A percentile compares a stretch with the other conserved stretches of the same genome.
phyloP scores from a whole-genome alignment of 1,140 invertebrate species.

The Zaprionus taronus region DNA sequence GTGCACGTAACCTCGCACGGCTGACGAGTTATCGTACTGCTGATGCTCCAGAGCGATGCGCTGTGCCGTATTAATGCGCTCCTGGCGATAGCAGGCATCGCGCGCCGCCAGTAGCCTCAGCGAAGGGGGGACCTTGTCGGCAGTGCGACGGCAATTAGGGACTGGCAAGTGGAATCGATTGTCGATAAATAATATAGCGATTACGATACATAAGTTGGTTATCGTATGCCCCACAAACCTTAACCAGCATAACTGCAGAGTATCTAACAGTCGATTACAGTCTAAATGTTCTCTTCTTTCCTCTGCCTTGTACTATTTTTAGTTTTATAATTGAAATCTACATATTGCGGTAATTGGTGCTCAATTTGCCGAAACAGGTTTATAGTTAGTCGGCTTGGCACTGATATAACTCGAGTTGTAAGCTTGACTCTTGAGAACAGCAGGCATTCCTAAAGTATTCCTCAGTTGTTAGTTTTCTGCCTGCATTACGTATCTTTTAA shows the following conservation, averaged over 20 bases:
- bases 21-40: constrained; percentile 4
- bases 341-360: background rate
- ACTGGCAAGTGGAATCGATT: background rate
- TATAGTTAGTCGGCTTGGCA: background rate
- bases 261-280: background rate
- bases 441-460: no score
- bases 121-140: constrained; percentile 2
- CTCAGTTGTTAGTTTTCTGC: no score
- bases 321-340: background rate
- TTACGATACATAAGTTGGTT: no score
- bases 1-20: constrained; percentile 30
- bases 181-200: no score
- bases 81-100: constrained; percentile 21
- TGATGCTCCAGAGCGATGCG: constrained; percentile 30
- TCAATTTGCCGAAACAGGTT: background rate
- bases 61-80: background rate
- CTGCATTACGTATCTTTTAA: background rate
- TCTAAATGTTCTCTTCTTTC: background rate
- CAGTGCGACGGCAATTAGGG: background rate
- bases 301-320: background rate
- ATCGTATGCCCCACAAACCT: no score
- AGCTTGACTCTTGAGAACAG: no score
- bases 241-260: background rate
- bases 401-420: background rate
- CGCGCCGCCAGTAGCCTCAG: constrained; percentile 15